A percentile compares a stretch with the other conserved stretches of the same genome.
These are phyloP conservation scores for Petrolisthes manimaculis DNA, from an alignment of 2,888 invertebrate species.

Conservation along the genomic window DNA sequence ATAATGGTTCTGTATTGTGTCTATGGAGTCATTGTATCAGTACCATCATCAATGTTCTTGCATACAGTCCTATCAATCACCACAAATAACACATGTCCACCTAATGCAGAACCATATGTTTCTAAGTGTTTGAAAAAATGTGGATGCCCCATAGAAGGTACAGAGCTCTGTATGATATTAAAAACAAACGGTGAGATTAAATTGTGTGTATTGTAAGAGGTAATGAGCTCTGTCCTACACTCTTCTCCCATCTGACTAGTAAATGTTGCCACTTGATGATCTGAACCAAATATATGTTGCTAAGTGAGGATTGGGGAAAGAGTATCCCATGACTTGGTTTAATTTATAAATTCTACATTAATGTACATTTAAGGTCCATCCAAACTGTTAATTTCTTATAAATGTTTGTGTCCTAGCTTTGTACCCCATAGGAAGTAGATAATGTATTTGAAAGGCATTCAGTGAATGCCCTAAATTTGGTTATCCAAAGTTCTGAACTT, in stretches of 20 bases:
- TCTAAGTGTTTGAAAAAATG: not conserved
- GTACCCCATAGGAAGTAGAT: constrained; percentile 40
- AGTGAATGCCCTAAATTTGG: constrained; percentile 52
- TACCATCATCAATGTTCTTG: too few species aligned
- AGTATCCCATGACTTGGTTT: constrained; percentile 56
- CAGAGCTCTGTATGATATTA: constrained; percentile 6
- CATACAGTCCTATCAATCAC: not conserved
- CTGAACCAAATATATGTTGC: constrained; percentile 62
- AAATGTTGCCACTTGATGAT: constrained; percentile 55
- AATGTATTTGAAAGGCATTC: constrained; percentile 48
- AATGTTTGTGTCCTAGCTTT: constrained; percentile 60
- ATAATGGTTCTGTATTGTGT: too few species aligned
- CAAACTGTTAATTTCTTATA: constrained; percentile 61
- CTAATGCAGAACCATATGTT: constrained; percentile 11
- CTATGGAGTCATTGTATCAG: too few species aligned
- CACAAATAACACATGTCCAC: constrained; percentile 24
- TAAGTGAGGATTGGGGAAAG: constrained; percentile 51
- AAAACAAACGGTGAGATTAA: constrained; percentile 33
- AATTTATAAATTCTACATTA: constrained; percentile 58
- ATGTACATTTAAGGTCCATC: constrained; percentile 64
- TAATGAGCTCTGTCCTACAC: constrained; percentile 36
- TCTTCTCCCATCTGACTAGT: constrained; percentile 35
- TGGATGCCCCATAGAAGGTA: not conserved
- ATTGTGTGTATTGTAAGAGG: not conserved
- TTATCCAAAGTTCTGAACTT: constrained; percentile 55